Conservation (phyloP, 2,797 vertebrate genomes). For the Trachurus trachurus region DNA sequence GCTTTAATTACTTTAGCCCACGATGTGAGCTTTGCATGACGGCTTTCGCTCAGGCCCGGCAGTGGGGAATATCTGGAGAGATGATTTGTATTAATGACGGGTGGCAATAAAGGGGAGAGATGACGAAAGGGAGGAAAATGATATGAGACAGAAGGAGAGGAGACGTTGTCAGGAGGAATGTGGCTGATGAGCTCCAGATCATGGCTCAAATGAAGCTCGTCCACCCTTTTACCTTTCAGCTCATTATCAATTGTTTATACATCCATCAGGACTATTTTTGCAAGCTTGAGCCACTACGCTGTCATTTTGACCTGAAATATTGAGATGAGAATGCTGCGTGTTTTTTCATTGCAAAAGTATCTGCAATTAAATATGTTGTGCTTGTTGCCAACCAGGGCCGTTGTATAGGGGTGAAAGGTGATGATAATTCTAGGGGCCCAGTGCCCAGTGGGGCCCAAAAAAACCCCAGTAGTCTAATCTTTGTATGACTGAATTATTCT, state of each 20-base stretch:
- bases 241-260: slow-evolving; percentile 55
- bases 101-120: slow-evolving; percentile 60
- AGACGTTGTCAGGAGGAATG: slow-evolving; percentile 70
- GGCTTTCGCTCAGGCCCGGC: slow-evolving; percentile 70
- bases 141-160: slow-evolving; percentile 75
- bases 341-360: slow-evolving; percentile 2
- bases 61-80: slow-evolving; percentile 67
- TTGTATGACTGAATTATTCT: too few species aligned
- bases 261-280: slow-evolving; percentile 47
- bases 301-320: neutral
- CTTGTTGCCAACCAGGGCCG: neutral
- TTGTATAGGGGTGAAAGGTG: too few species aligned
- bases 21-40: slow-evolving; percentile 69
- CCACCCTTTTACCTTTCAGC: slow-evolving; percentile 63
- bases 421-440: too few species aligned
- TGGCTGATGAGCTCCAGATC: slow-evolving; percentile 68
- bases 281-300: neutral
- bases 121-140: slow-evolving; percentile 72
- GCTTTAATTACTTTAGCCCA: slow-evolving; percentile 78
- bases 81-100: slow-evolving; percentile 84
- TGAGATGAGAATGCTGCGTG: neutral
- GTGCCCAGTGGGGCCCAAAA: too few species aligned
- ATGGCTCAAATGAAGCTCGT: slow-evolving; percentile 67
- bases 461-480: too few species aligned
- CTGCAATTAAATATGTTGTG: neutral